A percentile compares a stretch with the other conserved stretches of the same genome.
phyloP scores from a whole-genome alignment of 1,140 invertebrate genomes.

The Aradophagus sp. region DNA sequence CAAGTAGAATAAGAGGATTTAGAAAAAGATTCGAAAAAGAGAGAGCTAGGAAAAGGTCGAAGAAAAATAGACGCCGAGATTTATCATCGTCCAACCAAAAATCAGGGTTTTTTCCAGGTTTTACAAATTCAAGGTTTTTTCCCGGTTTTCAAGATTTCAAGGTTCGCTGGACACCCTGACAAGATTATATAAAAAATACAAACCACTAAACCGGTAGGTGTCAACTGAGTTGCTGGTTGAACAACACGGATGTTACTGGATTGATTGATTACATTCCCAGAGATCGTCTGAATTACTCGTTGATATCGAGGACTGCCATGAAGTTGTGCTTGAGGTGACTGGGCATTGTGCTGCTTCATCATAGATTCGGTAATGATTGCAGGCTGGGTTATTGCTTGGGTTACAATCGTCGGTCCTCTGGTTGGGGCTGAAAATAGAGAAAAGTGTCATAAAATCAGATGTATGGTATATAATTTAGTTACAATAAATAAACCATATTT shows the following conservation, averaged over 20 bases:
- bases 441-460: too few relatives aligned
- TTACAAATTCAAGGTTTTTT: too few relatives aligned
- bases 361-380: slow-evolving; percentile 27
- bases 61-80: too few relatives aligned
- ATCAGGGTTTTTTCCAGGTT: too few relatives aligned
- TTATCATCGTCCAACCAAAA: too few relatives aligned
- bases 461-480: too few relatives aligned
- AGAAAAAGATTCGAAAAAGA: too few relatives aligned
- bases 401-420: slow-evolving; percentile 22
- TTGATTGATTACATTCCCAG: slow-evolving; percentile 42
- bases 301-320: slow-evolving; percentile 60
- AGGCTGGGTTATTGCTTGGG: slow-evolving; percentile 31
- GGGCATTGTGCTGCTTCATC: slow-evolving; percentile 27
- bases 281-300: slow-evolving; percentile 66
- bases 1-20: too few relatives aligned
- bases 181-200: slow-evolving; percentile 39
- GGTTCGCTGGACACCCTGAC: too few relatives aligned
- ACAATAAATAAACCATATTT: too few relatives aligned
- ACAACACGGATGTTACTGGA: slow-evolving; percentile 64
- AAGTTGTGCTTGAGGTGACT: slow-evolving; percentile 42
- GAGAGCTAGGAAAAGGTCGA: too few relatives aligned
- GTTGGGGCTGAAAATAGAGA: slow-evolving; percentile 7
- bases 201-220: slow-evolving; percentile 68
- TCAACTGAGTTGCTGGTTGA: slow-evolving; percentile 63
- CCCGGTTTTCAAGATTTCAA: too few relatives aligned